Conservation (phyloP, 1,140 invertebrate species). For the Apis laboriosa region DNA sequence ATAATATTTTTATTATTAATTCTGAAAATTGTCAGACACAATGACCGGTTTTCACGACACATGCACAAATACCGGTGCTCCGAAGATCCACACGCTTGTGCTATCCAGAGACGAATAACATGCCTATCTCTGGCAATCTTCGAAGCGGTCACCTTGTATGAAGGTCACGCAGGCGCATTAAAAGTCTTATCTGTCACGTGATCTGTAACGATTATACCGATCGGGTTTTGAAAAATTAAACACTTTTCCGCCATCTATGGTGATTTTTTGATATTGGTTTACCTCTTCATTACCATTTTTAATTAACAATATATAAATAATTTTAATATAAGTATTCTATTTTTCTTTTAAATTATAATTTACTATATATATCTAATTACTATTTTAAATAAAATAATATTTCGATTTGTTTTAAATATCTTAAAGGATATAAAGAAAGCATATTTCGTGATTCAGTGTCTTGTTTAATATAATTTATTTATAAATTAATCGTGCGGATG, state of each 20-base stretch:
- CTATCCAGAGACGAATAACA: slow-evolving; percentile 53
- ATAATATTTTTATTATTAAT: not conserved
- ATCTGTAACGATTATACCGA: not conserved
- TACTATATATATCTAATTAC: not conserved
- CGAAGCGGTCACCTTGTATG: slow-evolving; percentile 73
- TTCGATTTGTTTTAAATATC: not conserved
- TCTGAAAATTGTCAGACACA: not conserved
- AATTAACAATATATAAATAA: not conserved
- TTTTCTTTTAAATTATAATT: not conserved
- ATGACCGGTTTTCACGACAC: slow-evolving; percentile 16
- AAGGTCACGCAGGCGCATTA: slow-evolving; percentile 79
- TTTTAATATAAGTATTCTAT: not conserved
- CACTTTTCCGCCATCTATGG: not conserved
- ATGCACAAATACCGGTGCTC: not conserved
- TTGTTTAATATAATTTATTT: slow-evolving; percentile 81
- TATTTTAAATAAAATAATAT: not conserved
- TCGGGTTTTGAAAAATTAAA: not conserved
- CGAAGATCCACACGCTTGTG: not conserved
- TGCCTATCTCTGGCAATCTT: slow-evolving; percentile 17
- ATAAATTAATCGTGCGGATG: slow-evolving; percentile 82
- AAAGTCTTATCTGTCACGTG: not conserved
- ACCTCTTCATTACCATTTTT: too few species aligned
- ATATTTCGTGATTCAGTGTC: slow-evolving; percentile 29
- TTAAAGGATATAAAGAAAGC: not conserved
- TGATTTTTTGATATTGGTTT: not conserved